Percentiles rank a stretch among this genome's conserved stretches.
These are phyloP conservation scores for Caenorhabditis becei DNA, from an alignment of 2,888 invertebrate species.

Conservation along the genomic window DNA sequence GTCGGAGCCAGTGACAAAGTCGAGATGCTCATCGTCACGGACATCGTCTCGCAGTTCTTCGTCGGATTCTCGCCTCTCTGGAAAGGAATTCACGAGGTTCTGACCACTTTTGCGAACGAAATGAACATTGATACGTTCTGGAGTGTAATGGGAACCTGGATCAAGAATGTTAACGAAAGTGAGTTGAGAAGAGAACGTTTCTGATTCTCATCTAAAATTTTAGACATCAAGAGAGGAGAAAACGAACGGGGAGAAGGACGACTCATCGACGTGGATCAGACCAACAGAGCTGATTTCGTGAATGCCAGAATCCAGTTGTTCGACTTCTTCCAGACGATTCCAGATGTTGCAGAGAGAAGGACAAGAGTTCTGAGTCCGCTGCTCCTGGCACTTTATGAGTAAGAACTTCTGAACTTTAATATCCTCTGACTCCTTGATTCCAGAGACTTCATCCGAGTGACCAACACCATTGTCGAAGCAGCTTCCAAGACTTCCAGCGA, in stretches of 20 bases:
- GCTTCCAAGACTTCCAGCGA: conserved; percentile 67
- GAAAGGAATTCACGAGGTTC: conserved; percentile 89
- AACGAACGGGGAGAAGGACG: conserved; percentile 17
- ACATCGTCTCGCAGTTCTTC: conserved; percentile 89
- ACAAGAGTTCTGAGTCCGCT: conserved; percentile 89
- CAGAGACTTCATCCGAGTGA: conserved; percentile 44
- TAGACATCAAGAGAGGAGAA: conserved; percentile 39
- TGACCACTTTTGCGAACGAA: conserved; percentile 86
- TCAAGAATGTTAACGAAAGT: conserved; percentile 83
- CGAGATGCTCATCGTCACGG: conserved; percentile 85
- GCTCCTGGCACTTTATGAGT: conserved; percentile 89
- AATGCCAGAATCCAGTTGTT: conserved; percentile 63
- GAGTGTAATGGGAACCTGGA: conserved; percentile 77
- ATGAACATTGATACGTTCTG: conserved; percentile 82
- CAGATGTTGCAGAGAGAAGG: conserved; percentile 88
- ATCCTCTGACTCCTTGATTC: conserved; percentile 36
- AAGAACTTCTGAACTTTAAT: conserved; percentile 82
- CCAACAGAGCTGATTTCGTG: conserved; percentile 58
- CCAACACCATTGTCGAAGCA: conserved; percentile 3
- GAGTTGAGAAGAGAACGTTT: neutral
- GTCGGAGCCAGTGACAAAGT: conserved; percentile 48
- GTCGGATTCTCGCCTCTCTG: conserved; percentile 92
- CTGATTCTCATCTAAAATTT: neutral
- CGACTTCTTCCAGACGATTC: conserved; percentile 83
- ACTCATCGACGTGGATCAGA: conserved; percentile 47